These are phyloP conservation scores for Leuctra nigra DNA, from an alignment of 2,888 invertebrate genomes.

Conservation along the genomic window DNA sequence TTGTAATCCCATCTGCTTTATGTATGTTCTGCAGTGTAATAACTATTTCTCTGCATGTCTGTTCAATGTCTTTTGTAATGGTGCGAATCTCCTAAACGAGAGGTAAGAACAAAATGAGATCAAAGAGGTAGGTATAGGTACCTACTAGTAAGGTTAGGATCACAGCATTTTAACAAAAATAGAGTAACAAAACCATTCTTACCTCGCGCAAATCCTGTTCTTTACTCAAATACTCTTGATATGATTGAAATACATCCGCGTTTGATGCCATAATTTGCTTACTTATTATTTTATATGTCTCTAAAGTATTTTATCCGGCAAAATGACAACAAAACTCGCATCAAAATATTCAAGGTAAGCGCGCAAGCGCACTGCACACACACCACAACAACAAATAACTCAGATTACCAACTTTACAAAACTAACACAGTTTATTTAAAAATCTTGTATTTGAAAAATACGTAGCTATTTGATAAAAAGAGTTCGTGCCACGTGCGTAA, in stretches of 20 bases:
- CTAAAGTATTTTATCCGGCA: neutral
- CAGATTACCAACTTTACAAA: no score
- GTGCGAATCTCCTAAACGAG: constrained; percentile 55
- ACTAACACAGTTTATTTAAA: no score
- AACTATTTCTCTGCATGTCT: constrained; percentile 67
- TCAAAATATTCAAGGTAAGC: no score
- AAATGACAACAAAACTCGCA: neutral
- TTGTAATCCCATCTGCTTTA: constrained; percentile 54
- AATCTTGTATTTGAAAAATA: no score
- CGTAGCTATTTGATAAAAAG: no score
- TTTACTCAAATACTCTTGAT: constrained; percentile 66
- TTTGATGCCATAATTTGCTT: constrained; percentile 43
- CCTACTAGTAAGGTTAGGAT: no score
- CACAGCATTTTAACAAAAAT: no score
- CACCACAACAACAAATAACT: no score
- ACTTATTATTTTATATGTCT: neutral
- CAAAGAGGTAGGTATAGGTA: no score
- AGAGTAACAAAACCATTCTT: no score
- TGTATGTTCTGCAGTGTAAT: constrained; percentile 78
- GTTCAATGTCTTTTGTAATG: constrained; percentile 69
- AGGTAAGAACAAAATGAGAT: constrained; percentile 31
- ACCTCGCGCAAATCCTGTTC: constrained; percentile 82
- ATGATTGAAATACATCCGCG: constrained; percentile 61
- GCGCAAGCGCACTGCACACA: no score
- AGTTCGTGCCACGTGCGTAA: no score